A percentile compares a stretch with the other conserved stretches of the same genome.
phyloP scores from a whole-genome alignment of 2,113 vertebrate species.

The Sinocyclocheilus rhinocerous region DNA sequence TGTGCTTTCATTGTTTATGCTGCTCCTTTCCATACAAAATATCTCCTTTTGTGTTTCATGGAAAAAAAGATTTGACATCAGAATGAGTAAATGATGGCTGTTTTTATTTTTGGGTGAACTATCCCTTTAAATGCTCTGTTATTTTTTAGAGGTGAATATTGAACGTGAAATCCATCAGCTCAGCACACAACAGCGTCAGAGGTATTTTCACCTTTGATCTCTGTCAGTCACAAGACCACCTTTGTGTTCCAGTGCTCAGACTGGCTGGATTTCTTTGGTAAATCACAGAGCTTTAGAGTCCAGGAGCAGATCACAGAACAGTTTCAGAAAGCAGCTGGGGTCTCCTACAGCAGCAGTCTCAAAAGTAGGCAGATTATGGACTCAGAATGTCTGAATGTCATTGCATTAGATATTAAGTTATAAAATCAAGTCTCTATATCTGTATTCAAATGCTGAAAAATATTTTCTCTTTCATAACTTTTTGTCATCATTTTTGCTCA shows the following conservation, averaged over 20 bases:
- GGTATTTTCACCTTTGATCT: constrained; percentile 2
- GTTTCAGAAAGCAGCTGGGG: neutral
- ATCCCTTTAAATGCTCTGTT: neutral
- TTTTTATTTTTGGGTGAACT: neutral
- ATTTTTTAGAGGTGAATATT: neutral
- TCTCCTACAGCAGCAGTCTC: neutral
- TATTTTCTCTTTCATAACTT: too few species aligned
- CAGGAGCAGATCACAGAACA: neutral
- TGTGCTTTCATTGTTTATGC: neutral
- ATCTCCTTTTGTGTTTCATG: neutral
- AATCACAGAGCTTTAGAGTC: neutral
- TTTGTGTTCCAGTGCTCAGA: neutral
- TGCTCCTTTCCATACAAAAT: neutral
- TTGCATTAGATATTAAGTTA: neutral
- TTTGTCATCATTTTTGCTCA: too few species aligned
- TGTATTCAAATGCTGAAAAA: too few species aligned
- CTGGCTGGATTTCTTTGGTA: neutral
- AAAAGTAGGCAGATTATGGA: neutral
- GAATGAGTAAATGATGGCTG: neutral
- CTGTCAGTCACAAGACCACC: constrained; percentile 8
- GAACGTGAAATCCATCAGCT: too few species aligned
- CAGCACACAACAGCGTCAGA: neutral
- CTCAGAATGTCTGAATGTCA: neutral
- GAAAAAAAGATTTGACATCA: neutral
- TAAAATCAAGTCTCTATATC: too few species aligned